Evolutionary conservation across 2,797 vertebrate genomes (phyloP).

Genomic region (Chelon auratus): DNA sequence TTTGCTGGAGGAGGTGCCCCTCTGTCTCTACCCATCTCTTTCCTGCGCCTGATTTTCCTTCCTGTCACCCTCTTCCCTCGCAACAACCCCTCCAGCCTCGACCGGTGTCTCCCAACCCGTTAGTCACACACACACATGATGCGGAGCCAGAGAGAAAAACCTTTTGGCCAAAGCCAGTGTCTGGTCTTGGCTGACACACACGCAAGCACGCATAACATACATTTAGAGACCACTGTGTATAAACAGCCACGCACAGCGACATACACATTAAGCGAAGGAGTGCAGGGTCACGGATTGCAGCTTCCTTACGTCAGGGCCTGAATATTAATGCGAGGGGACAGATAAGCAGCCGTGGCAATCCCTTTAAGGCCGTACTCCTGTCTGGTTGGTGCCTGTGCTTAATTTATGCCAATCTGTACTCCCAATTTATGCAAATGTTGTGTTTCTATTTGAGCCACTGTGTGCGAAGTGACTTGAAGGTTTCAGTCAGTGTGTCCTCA

Average conservation of each 20-base stretch:
- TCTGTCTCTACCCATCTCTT: conserved; percentile 46
- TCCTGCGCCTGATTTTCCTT: conserved; percentile 36
- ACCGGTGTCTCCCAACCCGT: conserved; percentile 32
- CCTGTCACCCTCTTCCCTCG: conserved; percentile 23
- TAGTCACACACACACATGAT: conserved; percentile 42
- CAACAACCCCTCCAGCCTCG: conserved; percentile 36
- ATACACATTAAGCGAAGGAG: conserved; percentile 56
- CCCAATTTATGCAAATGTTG: conserved; percentile 58
- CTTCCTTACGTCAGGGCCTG: conserved; percentile 76
- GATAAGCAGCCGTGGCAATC: conserved; percentile 84
- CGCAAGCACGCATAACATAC: neutral
- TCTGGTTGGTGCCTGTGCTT: conserved; percentile 63
- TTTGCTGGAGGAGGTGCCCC: conserved; percentile 59
- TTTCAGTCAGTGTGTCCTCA: conserved; percentile 32
- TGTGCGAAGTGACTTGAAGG: conserved; percentile 24
- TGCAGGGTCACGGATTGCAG: conserved; percentile 79
- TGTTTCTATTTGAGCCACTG: conserved; percentile 26
- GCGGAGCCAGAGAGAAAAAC: conserved; percentile 6
- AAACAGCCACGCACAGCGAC: conserved; percentile 32
- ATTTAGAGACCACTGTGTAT: conserved; percentile 30
- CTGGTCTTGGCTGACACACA: conserved; percentile 16
- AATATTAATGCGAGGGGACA: conserved; percentile 83
- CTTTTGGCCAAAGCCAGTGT: conserved; percentile 12
- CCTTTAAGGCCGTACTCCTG: conserved; percentile 73
- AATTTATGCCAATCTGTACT: conserved; percentile 71